Evolutionary conservation across 2,797 vertebrate species (phyloP).

Genomic region (Rhinophrynus dorsalis): DNA sequence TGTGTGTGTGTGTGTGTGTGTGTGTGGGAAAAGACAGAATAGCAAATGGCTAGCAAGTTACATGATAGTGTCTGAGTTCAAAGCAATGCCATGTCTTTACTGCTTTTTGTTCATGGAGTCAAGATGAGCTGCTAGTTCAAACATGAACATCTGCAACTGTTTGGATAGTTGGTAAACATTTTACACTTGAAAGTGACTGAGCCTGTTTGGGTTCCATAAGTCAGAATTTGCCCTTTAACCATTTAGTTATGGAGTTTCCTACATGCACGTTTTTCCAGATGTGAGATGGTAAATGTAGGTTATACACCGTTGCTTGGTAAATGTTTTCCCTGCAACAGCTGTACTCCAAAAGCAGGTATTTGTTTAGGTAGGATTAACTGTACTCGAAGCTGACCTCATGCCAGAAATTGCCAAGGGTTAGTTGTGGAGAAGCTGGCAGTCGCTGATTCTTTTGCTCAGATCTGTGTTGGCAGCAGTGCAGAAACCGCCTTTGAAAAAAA

Average conservation of each 20-base stretch:
- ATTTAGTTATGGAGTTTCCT: neutral
- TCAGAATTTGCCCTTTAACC: neutral
- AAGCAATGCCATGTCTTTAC: too few relatives aligned
- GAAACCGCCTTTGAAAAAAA: conserved; percentile 42
- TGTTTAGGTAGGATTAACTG: conserved; percentile 44
- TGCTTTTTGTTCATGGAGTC: too few relatives aligned
- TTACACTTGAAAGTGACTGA: neutral
- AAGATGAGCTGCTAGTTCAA: too few relatives aligned
- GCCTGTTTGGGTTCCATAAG: neutral
- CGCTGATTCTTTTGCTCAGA: conserved; percentile 23
- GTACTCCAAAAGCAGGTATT: conserved; percentile 37
- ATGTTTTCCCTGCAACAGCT: conserved; percentile 37
- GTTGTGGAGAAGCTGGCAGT: conserved; percentile 43
- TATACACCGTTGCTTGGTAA: neutral
- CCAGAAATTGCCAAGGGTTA: conserved; percentile 31
- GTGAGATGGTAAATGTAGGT: conserved; percentile 22
- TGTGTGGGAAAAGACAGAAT: too few relatives aligned
- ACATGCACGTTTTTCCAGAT: conserved; percentile 17
- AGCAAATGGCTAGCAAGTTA: too few relatives aligned
- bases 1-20: too few relatives aligned
- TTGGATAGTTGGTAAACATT: neutral
- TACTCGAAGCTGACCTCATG: conserved; percentile 40
- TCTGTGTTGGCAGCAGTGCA: conserved; percentile 2
- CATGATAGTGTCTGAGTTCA: too few relatives aligned
- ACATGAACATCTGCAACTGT: neutral